Percentiles rank a stretch among this genome's conserved stretches.
Conservation (phyloP, 1,140 invertebrate species). For the Phortica variegata region DNA sequence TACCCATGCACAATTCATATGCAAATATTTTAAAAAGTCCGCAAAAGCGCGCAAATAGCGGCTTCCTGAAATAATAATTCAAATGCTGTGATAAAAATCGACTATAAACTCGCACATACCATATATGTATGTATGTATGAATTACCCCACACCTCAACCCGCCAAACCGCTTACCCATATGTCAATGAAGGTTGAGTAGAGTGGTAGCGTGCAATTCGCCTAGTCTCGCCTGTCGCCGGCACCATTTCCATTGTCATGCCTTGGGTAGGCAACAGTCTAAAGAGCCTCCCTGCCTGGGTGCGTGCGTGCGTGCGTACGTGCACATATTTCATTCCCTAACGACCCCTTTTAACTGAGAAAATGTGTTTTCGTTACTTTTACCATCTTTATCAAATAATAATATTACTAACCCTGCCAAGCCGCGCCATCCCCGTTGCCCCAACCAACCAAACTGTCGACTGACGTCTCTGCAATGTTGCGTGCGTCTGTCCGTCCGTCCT, state of each 20-base stretch:
- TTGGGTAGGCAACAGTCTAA: constrained; percentile 2
- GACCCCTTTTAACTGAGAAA: constrained; percentile 57
- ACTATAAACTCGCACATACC: constrained; percentile 47
- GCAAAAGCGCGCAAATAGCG: constrained; percentile 56
- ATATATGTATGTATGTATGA: no score
- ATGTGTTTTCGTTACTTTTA: constrained; percentile 57
- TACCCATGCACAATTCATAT: constrained; percentile 39
- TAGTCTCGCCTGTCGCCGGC: constrained; percentile 18
- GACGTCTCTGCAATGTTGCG: no score
- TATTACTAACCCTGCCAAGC: constrained; percentile 37
- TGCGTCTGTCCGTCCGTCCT: no score
- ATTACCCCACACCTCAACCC: no score
- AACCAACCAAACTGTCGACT: no score
- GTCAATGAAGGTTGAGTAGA: neutral
- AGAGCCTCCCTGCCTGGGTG: no score
- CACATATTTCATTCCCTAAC: constrained; percentile 57
- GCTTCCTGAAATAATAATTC: constrained; percentile 57
- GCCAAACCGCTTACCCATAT: constrained; percentile 19
- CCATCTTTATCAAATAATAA: constrained; percentile 57
- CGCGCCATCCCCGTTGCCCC: constrained; percentile 32
- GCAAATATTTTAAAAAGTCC: constrained; percentile 49
- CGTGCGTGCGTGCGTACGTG: constrained; percentile 41
- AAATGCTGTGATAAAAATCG: constrained; percentile 55
- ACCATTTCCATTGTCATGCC: neutral
- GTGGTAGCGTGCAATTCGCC: no score